Evolutionary conservation across 2,797 vertebrate species (phyloP).

Genomic region (Melanotaenia pygmaea): DNA sequence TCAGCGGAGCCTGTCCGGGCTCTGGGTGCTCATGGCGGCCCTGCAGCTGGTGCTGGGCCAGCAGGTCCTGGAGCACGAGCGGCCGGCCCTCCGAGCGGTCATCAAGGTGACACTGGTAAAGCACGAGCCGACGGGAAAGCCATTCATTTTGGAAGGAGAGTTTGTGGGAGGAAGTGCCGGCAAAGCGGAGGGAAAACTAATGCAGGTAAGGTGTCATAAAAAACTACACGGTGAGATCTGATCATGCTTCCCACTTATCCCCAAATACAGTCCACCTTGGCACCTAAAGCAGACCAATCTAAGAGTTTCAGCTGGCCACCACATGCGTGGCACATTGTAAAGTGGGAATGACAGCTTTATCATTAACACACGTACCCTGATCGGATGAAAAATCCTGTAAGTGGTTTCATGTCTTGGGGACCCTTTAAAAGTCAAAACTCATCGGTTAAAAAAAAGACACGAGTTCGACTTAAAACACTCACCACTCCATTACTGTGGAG

Average conservation of each 20-base stretch:
- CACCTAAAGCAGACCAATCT: constrained; percentile 27
- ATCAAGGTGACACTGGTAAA: constrained; percentile 93
- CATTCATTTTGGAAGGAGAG: constrained; percentile 90
- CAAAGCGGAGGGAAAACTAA: constrained; percentile 92
- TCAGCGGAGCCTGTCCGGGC: constrained; percentile 90
- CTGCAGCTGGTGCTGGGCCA: constrained; percentile 90
- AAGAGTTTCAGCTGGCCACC: neutral
- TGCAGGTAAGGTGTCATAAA: constrained; percentile 87
- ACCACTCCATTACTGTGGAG: constrained; percentile 12
- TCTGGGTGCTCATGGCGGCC: constrained; percentile 93
- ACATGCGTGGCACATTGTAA: neutral
- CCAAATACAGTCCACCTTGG: neutral
- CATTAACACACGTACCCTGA: neutral
- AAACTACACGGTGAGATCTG: neutral
- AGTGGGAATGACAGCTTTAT: neutral
- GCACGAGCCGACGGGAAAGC: constrained; percentile 85
- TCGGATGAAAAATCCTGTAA: neutral
- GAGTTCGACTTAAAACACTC: neutral
- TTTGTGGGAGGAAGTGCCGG: constrained; percentile 91
- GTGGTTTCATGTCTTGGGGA: neutral
- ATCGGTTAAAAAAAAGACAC: neutral
- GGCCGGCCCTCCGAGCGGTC: constrained; percentile 88
- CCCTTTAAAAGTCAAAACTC: neutral
- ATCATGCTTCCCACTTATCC: neutral
- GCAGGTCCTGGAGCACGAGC: constrained; percentile 89